These are phyloP conservation scores for Eretmocerus hayati DNA, from an alignment of 2,888 invertebrate genomes.

Conservation along the genomic window DNA sequence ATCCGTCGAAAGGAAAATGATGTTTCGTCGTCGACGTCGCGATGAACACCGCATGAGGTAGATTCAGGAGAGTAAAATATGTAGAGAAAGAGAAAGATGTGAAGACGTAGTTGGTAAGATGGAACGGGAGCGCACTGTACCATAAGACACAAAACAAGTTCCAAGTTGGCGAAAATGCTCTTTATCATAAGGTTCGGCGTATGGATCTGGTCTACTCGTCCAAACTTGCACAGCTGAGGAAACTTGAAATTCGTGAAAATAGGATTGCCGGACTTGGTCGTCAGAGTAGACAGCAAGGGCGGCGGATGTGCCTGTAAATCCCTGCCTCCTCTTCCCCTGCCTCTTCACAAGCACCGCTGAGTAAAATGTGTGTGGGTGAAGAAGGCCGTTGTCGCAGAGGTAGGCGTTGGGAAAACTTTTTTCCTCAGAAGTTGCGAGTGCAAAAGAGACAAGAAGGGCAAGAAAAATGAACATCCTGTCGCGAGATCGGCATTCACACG, in stretches of 20 bases:
- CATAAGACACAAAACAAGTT: slow-evolving; percentile 9
- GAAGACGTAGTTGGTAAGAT: too few relatives aligned
- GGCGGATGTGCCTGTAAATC: slow-evolving; percentile 8
- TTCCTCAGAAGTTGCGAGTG: slow-evolving; percentile 6
- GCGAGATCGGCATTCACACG: slow-evolving; percentile 1
- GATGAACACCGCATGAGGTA: too few relatives aligned
- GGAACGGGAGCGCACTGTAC: too few relatives aligned
- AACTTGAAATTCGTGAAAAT: slow-evolving; percentile 12
- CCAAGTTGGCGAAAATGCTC: not conserved
- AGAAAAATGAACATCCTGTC: slow-evolving; percentile 13
- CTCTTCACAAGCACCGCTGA: not conserved
- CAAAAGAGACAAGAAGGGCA: not conserved
- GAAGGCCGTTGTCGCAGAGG: not conserved
- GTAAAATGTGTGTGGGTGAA: not conserved
- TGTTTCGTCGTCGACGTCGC: too few relatives aligned
- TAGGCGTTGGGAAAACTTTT: not conserved
- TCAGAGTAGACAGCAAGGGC: not conserved
- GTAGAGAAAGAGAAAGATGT: too few relatives aligned
- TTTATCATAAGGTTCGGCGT: slow-evolving; percentile 1
- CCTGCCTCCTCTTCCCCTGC: not conserved
- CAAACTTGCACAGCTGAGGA: not conserved
- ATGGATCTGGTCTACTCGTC: not conserved
- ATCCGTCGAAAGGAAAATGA: too few relatives aligned
- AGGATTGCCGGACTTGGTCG: slow-evolving; percentile 5
- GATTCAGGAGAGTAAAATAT: too few relatives aligned